Base-by-base conservation (phyloP, 1,140 invertebrate species). In the Potamilus streckersoni region DNA sequence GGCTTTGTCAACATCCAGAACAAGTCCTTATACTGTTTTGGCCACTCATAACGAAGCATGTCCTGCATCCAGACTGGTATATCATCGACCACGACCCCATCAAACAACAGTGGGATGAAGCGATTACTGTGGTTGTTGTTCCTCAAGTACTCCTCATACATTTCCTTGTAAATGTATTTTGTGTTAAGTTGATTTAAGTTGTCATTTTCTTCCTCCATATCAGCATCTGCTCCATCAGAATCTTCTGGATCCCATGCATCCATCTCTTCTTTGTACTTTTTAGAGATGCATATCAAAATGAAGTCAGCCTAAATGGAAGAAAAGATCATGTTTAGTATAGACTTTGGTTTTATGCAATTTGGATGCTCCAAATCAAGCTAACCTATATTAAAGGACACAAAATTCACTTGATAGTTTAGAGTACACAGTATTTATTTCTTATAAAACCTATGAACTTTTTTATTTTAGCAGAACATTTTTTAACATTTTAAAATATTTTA, bases 1-100 rank as follows among this genome's bases (percentile, higher is more conserved):
- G 76, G 76, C 60, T 78, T 78, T n/a, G 76, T 73, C 17, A 78
- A 69, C 76, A 78, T 78, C 70, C 76, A 78, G 57, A 78, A 31
- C 61, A 78, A 78, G 58, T 78, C 76, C 58, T 78, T 78, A n/a
- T 78, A 73, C 38, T 78, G 70, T 38, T 73, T 69, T 61, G 71
- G 70, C 70, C 76, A 76, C 19, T 60, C 59, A 60, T 76, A 76
- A 38, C 65, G 66, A 8, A 70, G 62, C 14, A 60, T 27, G 27
- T 74, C 61, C 19, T 65, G 31, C 61, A 79, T 57, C 77, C 77
- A 79, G 3, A 4, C 16, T 20, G 77, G 77, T 60, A 79, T 74
- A 38, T 69, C 55, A 31, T 79, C 68, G 38, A 68, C 31, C 2
- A 15, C n/a, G 56, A 68, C 71, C 14, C 73, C 73, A 38, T 67